Evolutionary conservation across 2,888 invertebrate genomes (phyloP).

Genomic region (Orthosia incerta): DNA sequence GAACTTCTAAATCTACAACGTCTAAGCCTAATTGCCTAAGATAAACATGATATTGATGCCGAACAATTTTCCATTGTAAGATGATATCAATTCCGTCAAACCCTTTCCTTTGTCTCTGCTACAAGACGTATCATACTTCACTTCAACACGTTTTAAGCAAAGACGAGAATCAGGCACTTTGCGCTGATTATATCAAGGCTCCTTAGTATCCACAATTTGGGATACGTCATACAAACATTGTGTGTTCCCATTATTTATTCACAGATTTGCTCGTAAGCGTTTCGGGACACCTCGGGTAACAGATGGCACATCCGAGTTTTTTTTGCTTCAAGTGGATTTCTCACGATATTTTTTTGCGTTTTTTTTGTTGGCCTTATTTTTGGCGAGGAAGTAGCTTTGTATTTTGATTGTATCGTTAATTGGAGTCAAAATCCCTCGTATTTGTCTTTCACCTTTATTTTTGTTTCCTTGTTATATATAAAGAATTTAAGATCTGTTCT

Average conservation of each 20-base stretch:
- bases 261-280: conserved; percentile 72
- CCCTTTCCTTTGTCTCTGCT: conserved; percentile 24
- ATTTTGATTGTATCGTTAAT: conserved; percentile 44
- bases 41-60: neutral
- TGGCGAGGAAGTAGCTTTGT: conserved; percentile 17
- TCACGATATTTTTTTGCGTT: conserved; percentile 71
- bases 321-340: conserved; percentile 76
- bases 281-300: conserved; percentile 72
- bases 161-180: conserved; percentile 33
- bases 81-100: conserved; percentile 2
- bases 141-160: conserved; percentile 14
- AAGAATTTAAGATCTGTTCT: neutral
- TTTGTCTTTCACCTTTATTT: conserved; percentile 17
- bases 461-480: neutral
- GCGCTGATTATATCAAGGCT: conserved; percentile 46
- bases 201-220: conserved; percentile 52
- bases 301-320: conserved; percentile 82
- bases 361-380: conserved; percentile 38
- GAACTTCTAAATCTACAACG: neutral
- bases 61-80: neutral
- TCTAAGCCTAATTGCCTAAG: neutral
- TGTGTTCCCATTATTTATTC: conserved; percentile 77
- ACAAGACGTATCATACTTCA: conserved; percentile 17
- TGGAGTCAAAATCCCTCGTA: conserved; percentile 2
- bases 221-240: conserved; percentile 43